phyloP scores from a whole-genome alignment of 2,113 vertebrate genomes.

The Cochlearius cochlearius region DNA sequence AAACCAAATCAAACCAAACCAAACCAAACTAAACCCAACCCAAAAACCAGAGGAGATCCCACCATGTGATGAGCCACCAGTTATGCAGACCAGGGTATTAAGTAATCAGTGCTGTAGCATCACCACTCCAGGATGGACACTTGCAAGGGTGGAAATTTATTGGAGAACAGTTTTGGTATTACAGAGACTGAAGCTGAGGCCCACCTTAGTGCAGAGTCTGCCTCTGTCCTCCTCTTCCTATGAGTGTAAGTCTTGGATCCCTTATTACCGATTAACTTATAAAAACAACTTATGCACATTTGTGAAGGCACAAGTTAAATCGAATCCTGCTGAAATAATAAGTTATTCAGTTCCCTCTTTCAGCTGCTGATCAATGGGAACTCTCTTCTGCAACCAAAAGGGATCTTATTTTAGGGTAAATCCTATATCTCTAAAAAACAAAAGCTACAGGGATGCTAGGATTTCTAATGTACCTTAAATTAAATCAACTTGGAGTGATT shows the following conservation, averaged over 20 bases:
- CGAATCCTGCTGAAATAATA: not conserved
- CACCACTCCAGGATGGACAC: not conserved
- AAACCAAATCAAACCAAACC: not conserved
- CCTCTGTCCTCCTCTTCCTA: not conserved
- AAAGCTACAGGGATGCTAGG: not conserved
- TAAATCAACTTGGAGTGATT: not conserved
- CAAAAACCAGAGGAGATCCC: not conserved
- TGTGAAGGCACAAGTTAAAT: not conserved
- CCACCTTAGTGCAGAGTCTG: not conserved
- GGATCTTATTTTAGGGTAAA: not conserved
- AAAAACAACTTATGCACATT: not conserved
- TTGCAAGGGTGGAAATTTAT: not conserved
- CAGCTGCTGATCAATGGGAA: not conserved
- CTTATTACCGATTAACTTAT: not conserved
- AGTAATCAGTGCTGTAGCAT: not conserved
- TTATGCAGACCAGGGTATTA: not conserved
- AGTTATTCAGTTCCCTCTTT: not conserved
- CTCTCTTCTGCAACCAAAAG: not conserved
- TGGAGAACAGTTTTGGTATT: not conserved
- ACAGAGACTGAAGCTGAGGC: not conserved
- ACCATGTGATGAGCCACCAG: not conserved
- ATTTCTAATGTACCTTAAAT: not conserved
- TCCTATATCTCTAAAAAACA: not conserved
- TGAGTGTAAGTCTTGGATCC: not conserved
- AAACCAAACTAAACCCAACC: not conserved